Evolutionary conservation across 2,113 vertebrate species (phyloP).

Genomic region (Amazona guildingii): DNA sequence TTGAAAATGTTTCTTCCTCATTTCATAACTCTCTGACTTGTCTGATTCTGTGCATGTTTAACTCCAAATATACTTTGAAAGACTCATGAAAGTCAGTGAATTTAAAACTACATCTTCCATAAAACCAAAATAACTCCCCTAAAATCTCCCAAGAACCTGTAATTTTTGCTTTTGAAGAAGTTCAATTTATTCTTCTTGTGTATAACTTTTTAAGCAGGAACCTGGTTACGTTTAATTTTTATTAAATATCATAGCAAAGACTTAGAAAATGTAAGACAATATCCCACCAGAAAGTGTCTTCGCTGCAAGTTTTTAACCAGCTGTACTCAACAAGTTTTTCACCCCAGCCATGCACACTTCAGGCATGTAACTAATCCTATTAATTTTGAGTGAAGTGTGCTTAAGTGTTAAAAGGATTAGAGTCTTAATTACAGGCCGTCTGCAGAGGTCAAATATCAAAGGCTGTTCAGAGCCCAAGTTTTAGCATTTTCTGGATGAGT

Average conservation of each 20-base stretch:
- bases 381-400: slow-evolving; percentile 18
- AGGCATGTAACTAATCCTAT: slow-evolving; percentile 34
- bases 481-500: slow-evolving; percentile 36
- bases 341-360: neutral
- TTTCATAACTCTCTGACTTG: neutral
- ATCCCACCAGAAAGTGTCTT: neutral
- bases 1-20: neutral
- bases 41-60: neutral
- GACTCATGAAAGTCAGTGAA: neutral
- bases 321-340: neutral
- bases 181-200: neutral
- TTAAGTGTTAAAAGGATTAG: slow-evolving; percentile 50
- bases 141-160: neutral
- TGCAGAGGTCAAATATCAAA: slow-evolving; percentile 48
- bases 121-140: neutral
- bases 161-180: neutral
- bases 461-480: neutral
- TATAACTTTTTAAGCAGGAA: neutral
- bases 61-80: neutral
- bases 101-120: neutral
- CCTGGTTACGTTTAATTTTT: neutral
- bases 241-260: neutral
- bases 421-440: slow-evolving; percentile 39
- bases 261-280: neutral
- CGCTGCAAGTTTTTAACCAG: neutral